phyloP scores from a whole-genome alignment of 2,113 vertebrate genomes.

The Anas platyrhynchos region DNA sequence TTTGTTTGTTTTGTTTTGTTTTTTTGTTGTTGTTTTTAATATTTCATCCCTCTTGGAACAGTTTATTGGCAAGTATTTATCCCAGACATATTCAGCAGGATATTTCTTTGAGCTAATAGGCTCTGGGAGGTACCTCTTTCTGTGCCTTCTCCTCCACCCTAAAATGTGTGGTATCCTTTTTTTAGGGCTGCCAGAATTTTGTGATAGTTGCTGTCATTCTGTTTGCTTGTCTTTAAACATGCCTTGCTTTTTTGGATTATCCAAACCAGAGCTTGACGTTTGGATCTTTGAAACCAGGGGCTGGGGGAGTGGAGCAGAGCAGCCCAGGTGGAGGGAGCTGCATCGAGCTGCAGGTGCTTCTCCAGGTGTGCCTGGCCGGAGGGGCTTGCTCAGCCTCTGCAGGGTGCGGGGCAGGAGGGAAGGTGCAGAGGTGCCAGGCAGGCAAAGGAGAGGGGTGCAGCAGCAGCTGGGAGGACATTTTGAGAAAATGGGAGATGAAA shows the following conservation, averaged over 20 bases:
- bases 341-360: not conserved
- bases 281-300: not conserved
- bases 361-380: not conserved
- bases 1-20: no score
- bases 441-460: not conserved
- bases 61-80: not conserved
- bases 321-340: not conserved
- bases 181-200: not conserved
- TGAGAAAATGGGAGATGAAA: not conserved
- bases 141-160: not conserved
- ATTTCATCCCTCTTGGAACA: not conserved
- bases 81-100: not conserved
- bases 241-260: not conserved
- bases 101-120: not conserved
- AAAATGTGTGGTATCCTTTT: not conserved
- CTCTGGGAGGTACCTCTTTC: not conserved
- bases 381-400: not conserved
- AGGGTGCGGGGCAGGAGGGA: not conserved
- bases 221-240: not conserved
- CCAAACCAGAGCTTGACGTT: not conserved
- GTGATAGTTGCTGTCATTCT: no score
- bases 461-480: not conserved
- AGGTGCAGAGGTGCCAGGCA: not conserved
- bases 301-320: not conserved
- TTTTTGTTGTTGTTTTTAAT: no score